phyloP scores from a whole-genome alignment of 2,113 vertebrate genomes.

The Rafetus swinhoei region DNA sequence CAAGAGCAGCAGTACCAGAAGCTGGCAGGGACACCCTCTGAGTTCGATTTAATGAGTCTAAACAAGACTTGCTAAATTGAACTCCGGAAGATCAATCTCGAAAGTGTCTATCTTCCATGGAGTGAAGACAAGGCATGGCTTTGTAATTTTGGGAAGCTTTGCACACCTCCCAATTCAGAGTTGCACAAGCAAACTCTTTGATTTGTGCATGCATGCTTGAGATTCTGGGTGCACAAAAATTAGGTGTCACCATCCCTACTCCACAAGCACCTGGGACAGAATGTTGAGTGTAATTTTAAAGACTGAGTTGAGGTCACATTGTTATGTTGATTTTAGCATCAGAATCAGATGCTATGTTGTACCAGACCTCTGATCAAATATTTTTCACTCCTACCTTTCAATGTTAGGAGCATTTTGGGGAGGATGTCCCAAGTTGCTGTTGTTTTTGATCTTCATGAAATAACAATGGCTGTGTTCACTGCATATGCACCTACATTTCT shows the following conservation, averaged over 20 bases:
- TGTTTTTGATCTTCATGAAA: background rate
- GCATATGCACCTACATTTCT: background rate
- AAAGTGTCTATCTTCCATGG: too few relatives aligned
- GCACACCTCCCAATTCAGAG: background rate
- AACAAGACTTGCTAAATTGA: too few relatives aligned
- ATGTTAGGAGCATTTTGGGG: background rate
- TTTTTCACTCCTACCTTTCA: background rate
- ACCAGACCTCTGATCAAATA: fast-evolving
- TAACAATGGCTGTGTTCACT: fast-evolving
- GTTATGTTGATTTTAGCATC: background rate
- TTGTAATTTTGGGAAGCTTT: background rate
- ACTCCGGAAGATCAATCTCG: too few relatives aligned
- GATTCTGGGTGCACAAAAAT: background rate
- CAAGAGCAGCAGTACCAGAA: too few relatives aligned
- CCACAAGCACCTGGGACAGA: fast-evolving
- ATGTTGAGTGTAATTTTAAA: background rate
- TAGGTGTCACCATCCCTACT: fast-evolving
- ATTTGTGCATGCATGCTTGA: background rate
- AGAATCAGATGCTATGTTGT: background rate
- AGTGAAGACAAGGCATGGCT: background rate
- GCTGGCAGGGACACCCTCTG: too few relatives aligned
- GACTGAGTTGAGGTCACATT: background rate
- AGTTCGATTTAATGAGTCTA: too few relatives aligned
- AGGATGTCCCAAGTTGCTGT: background rate
- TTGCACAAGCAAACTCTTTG: background rate